These are phyloP conservation scores for Cecropterus lyciades DNA, from an alignment of 1,140 invertebrate genomes.

Conservation along the genomic window DNA sequence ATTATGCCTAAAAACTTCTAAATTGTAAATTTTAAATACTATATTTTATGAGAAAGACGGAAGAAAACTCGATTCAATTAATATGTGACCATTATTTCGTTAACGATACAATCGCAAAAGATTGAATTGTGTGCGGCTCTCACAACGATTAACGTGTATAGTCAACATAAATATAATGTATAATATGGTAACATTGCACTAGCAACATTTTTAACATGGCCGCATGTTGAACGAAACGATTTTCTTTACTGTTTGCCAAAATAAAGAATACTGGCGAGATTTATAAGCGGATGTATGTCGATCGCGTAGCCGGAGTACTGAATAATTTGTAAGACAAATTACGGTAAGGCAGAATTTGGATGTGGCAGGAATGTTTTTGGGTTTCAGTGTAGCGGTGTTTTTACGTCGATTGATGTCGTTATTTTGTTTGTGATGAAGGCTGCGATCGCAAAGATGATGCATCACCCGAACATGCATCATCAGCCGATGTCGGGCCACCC, in stretches of 20 bases:
- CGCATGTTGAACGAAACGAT: slow-evolving; percentile 83
- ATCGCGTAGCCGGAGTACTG: slow-evolving; percentile 56
- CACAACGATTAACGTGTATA: too few species aligned
- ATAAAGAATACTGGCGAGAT: slow-evolving; percentile 63
- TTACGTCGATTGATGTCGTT: slow-evolving; percentile 40
- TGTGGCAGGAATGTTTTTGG: slow-evolving; percentile 11
- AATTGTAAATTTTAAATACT: too few species aligned
- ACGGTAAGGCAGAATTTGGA: slow-evolving; percentile 56
- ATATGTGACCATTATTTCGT: too few species aligned
- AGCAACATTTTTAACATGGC: slow-evolving; percentile 81
- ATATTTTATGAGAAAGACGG: too few species aligned
- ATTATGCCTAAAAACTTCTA: too few species aligned
- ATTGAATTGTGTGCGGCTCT: too few species aligned
- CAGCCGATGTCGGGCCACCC: slow-evolving; percentile 80
- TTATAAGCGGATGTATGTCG: slow-evolving; percentile 69
- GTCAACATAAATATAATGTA: too few species aligned
- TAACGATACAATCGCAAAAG: too few species aligned
- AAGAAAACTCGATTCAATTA: too few species aligned
- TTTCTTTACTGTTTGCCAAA: slow-evolving; percentile 83
- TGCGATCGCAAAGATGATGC: slow-evolving; percentile 75
- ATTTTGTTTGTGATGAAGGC: slow-evolving; percentile 64
- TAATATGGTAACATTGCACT: slow-evolving; percentile 33
- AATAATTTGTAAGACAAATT: slow-evolving; percentile 58
- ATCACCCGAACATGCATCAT: slow-evolving; percentile 83
- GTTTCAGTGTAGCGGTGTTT: slow-evolving; percentile 49